Percentiles rank a stretch among this genome's conserved stretches.
Evolutionary conservation across 1,140 invertebrate species (phyloP).

Genomic region (Scaptomyza montana): DNA sequence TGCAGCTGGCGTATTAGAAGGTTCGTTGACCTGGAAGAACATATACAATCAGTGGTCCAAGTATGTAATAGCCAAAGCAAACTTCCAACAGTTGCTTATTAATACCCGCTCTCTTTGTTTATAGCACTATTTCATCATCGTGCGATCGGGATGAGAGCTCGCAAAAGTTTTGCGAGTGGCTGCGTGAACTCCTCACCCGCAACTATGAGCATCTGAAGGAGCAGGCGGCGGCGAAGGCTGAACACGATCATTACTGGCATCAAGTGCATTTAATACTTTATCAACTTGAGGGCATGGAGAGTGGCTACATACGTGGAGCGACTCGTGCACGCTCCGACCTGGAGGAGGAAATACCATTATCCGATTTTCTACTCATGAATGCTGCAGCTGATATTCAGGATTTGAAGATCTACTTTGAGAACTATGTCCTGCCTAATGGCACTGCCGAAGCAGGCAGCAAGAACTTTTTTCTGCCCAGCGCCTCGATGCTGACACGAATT

Average conservation of each 20-base stretch:
- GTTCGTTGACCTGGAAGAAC: conserved; percentile 91
- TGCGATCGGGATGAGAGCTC: conserved; percentile 87
- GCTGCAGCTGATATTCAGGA: conserved; percentile 91
- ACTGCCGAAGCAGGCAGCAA: conserved; percentile 48
- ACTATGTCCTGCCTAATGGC: conserved; percentile 66
- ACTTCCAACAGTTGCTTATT: background rate
- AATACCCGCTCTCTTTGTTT: background rate
- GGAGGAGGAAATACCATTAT: conserved; percentile 85
- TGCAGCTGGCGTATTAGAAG: conserved; percentile 95
- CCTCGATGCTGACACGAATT: conserved; percentile 75
- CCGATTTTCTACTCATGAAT: conserved; percentile 90
- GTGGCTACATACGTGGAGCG: conserved; percentile 88
- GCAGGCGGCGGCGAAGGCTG: conserved; percentile 87
- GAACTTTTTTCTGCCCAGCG: conserved; percentile 80
- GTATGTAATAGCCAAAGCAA: conserved; percentile 40
- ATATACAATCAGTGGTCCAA: conserved; percentile 91
- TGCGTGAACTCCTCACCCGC: conserved; percentile 60
- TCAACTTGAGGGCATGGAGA: conserved; percentile 88
- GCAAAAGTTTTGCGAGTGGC: conserved; percentile 76
- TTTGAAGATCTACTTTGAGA: conserved; percentile 82
- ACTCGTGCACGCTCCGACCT: conserved; percentile 86
- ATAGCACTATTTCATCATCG: conserved; percentile 87
- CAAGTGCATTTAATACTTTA: conserved; percentile 88
- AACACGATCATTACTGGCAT: conserved; percentile 86
- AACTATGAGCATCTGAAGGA: conserved; percentile 89